Evolutionary conservation across 2,888 invertebrate species (phyloP).

Genomic region (Caradrina kadenii): DNA sequence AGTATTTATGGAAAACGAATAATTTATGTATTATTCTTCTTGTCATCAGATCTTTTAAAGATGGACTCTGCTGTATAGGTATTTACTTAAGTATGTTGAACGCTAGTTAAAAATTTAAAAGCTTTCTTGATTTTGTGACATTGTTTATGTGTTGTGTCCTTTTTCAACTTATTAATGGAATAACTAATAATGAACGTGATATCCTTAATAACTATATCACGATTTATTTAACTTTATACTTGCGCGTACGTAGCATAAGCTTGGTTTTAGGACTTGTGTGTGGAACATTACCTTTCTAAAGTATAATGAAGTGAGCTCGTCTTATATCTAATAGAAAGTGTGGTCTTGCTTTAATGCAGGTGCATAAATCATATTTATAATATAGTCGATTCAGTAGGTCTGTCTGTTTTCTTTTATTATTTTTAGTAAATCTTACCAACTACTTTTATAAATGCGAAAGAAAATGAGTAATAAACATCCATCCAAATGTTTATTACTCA

Average conservation of each 20-base stretch:
- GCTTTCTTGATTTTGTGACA: neutral
- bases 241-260: neutral
- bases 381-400: conserved; percentile 12
- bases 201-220: conserved; percentile 15
- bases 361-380: conserved; percentile 40
- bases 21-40: neutral
- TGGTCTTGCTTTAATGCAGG: conserved; percentile 23
- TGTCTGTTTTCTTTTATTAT: conserved; percentile 8
- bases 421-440: too few relatives aligned
- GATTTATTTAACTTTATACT: conserved; percentile 6
- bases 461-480: too few relatives aligned
- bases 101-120: neutral
- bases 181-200: conserved; percentile 7
- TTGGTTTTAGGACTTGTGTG: conserved; percentile 14
- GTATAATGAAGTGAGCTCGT: conserved; percentile 34
- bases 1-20: conserved; percentile 17
- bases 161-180: neutral
- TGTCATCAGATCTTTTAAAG: neutral
- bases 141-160: neutral
- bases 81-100: neutral
- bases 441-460: too few relatives aligned
- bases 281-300: conserved; percentile 41
- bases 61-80: neutral
- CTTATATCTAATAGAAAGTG: conserved; percentile 50
- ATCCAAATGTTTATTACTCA: too few relatives aligned